Evolutionary conservation across 2,888 invertebrate genomes (phyloP).

Genomic region (Dasysyrphus albostriatus): DNA sequence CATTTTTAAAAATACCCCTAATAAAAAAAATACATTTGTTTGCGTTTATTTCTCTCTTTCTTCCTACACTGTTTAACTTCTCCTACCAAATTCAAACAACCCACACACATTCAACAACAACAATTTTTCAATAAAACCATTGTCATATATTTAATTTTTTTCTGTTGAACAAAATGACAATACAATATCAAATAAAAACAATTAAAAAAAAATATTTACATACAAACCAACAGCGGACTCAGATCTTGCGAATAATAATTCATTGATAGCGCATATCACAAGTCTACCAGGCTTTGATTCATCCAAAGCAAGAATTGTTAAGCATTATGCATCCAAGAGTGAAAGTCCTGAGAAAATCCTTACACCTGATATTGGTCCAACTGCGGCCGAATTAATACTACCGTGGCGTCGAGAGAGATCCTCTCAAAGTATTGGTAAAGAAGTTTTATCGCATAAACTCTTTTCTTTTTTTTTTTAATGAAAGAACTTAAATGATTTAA

Average conservation of each 20-base stretch:
- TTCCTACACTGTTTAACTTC: constrained; percentile 76
- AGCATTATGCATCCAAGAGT: constrained; percentile 85
- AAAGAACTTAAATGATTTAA: constrained; percentile 48
- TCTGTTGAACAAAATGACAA: constrained; percentile 58
- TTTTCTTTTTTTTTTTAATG: constrained; percentile 25
- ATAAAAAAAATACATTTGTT: constrained; percentile 40
- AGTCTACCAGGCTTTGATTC: constrained; percentile 89
- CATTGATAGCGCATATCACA: constrained; percentile 88
- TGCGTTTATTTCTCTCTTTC: constrained; percentile 78
- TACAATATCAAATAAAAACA: constrained; percentile 26
- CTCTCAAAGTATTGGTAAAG: constrained; percentile 89
- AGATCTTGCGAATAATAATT: constrained; percentile 87
- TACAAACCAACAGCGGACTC: constrained; percentile 81
- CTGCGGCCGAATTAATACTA: constrained; percentile 91
- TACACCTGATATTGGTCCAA: constrained; percentile 87
- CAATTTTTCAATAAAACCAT: constrained; percentile 62
- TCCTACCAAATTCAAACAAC: constrained; percentile 74
- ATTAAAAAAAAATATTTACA: constrained; percentile 17
- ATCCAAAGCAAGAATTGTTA: constrained; percentile 88
- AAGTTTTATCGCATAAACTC: constrained; percentile 79
- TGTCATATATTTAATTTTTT: constrained; percentile 37
- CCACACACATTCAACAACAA: constrained; percentile 72
- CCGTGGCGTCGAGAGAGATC: constrained; percentile 93
- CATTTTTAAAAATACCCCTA: constrained; percentile 30
- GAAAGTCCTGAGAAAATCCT: constrained; percentile 81